Evolutionary conservation across 2,888 invertebrate genomes (phyloP).

Genomic region (Nebria salina): DNA sequence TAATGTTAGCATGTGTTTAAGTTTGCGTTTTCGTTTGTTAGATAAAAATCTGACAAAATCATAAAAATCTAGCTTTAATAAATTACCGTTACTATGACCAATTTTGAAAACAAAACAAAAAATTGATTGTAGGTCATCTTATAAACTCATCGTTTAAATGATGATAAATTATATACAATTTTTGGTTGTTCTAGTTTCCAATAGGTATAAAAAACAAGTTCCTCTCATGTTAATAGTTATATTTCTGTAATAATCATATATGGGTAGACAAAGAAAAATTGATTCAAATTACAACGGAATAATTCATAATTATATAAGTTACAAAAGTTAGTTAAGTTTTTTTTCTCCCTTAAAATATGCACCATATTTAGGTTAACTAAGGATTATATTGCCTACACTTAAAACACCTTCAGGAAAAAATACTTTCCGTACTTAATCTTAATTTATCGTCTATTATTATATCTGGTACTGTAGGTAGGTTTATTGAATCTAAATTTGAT

Average conservation of each 20-base stretch:
- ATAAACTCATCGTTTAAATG: background rate
- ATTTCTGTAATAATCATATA: too few relatives aligned
- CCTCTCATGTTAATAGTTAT: background rate
- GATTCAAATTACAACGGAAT: too few relatives aligned
- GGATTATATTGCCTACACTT: background rate
- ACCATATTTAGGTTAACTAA: conserved; percentile 1
- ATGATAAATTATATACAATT: background rate
- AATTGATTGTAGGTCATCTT: background rate
- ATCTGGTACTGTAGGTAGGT: background rate
- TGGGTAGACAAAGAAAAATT: too few relatives aligned
- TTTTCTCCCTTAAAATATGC: background rate
- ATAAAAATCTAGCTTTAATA: background rate
- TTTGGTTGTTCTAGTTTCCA: background rate
- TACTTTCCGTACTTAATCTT: background rate
- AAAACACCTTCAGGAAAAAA: background rate
- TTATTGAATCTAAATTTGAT: background rate
- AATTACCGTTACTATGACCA: background rate
- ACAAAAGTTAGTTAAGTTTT: too few relatives aligned
- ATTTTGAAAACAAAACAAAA: background rate
- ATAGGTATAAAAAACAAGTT: background rate
- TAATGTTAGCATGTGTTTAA: too few relatives aligned
- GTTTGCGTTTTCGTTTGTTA: too few relatives aligned
- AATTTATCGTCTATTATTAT: background rate
- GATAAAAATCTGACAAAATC: background rate
- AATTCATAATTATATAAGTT: too few relatives aligned